Evolutionary conservation across 2,113 vertebrate species (phyloP), one percentile per base, ranked within the genome.

Genomic region (Rhabdomys dilectus): DNA sequence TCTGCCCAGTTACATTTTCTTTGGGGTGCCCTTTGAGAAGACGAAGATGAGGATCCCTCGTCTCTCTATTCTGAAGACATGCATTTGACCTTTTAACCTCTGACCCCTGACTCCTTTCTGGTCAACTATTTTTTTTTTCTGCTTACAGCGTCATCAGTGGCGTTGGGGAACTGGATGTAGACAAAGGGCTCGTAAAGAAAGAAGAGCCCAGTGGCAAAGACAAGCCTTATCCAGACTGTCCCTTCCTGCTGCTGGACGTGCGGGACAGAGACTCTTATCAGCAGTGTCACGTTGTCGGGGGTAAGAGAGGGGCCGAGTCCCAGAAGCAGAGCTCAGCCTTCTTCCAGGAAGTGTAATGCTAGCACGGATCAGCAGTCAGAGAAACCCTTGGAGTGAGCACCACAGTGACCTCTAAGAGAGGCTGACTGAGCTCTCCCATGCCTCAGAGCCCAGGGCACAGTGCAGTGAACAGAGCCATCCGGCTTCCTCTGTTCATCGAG

Each of bases 221-320:
- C 87, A 76, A 13, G 19, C 99, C 99, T 0, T 99, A 99, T n/a
- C 98, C 98, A 0, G 99, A 99, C 98, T 99, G 99, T 93, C 99
- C 99, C 45, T 99, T 99, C 98, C 98, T 99, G 98, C 99, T 99
- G 94, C 98, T 99, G 96, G 99, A 99, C 3, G 99, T 99, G 3
- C 98, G 99, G 7, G 99, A 99, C 85, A 97, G 98, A 10, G 99
- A 99, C 2, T 98, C 98, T 0, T 99, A 99, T 5, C 98, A 99
- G 68, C 98, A 98, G 42, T 99, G 99, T 96, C 99, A 99, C 98
- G 98, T 99, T 62, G 97, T 99, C 70, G 99, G 99, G 84, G 99
- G 99, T 99, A 95, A 98, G 98, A 97, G 95, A 51, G 64, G 17
- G 29, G 3, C 15, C 21, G 17, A 17, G 6, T 75, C 45, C 78